Percentiles rank a stretch among this genome's conserved stretches.
Conservation (phyloP, 2,888 invertebrate species). For the Chymomyza fuscimana region DNA sequence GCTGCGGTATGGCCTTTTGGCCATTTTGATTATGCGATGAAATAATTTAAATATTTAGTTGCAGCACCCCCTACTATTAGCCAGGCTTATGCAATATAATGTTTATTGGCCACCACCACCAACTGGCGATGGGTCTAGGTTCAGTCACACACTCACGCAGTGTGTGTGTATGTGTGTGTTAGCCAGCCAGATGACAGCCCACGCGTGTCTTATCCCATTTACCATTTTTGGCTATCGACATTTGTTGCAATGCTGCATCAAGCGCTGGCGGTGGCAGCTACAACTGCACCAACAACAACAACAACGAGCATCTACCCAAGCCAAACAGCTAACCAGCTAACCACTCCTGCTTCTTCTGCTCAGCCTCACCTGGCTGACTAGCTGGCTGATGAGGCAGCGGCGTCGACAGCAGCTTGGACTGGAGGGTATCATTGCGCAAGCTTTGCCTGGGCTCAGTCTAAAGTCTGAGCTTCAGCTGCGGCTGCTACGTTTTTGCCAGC, state of each 20-base stretch:
- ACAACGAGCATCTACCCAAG: neutral
- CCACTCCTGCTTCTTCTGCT: constrained; percentile 66
- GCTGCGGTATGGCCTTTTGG: constrained; percentile 61
- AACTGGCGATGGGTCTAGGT: constrained; percentile 33
- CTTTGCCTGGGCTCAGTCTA: constrained; percentile 18
- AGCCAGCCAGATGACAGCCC: constrained; percentile 63
- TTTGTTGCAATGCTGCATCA: constrained; percentile 39
- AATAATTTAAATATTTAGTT: constrained; percentile 69
- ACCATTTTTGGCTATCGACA: constrained; percentile 74
- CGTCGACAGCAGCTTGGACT: constrained; percentile 30
- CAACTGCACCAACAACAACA: neutral
- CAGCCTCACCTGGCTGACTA: neutral
- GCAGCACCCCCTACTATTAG: constrained; percentile 55
- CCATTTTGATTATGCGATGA: constrained; percentile 71
- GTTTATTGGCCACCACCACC: constrained; percentile 11
- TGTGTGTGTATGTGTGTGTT: constrained; percentile 12
- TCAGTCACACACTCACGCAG: constrained; percentile 17
- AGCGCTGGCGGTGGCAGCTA: constrained; percentile 57
- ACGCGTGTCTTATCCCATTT: constrained; percentile 75
- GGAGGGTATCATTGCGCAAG: constrained; percentile 36
- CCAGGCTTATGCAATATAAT: constrained; percentile 59
- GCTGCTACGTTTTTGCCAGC: constrained; percentile 25
- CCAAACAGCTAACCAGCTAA: constrained; percentile 32
- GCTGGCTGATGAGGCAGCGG: constrained; percentile 29
- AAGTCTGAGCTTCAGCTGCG: neutral